These are phyloP conservation scores for Trinorchestia longiramus DNA, from an alignment of 1,140 invertebrate genomes.

Conservation along the genomic window DNA sequence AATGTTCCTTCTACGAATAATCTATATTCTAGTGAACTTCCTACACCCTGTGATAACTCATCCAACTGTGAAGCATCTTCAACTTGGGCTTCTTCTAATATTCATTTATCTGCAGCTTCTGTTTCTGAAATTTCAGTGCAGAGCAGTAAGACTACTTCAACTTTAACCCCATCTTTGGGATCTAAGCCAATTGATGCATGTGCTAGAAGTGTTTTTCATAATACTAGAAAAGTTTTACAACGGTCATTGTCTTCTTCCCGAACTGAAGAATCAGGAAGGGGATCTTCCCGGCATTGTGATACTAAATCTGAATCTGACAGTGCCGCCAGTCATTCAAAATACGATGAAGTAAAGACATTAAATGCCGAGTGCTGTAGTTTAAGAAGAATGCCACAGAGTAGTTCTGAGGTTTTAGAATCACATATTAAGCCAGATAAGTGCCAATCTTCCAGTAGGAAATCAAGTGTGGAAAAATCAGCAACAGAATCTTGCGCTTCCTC, in stretches of 20 bases:
- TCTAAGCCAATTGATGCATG: neutral
- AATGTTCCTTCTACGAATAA: slow-evolving; percentile 57
- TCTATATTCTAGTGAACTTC: slow-evolving; percentile 59
- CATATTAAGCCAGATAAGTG: slow-evolving; percentile 46
- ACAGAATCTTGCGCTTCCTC: slow-evolving; percentile 37
- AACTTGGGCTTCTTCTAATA: slow-evolving; percentile 54
- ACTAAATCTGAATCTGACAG: slow-evolving; percentile 21
- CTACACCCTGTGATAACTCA: slow-evolving; percentile 48
- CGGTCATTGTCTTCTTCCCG: neutral
- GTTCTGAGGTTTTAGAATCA: slow-evolving; percentile 44
- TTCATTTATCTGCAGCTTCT: neutral
- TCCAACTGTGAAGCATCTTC: slow-evolving; percentile 58
- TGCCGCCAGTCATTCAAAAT: neutral
- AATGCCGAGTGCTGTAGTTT: slow-evolving; percentile 43
- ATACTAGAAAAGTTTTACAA: neutral
- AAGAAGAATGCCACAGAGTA: slow-evolving; percentile 45
- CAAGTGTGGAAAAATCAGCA: slow-evolving; percentile 30
- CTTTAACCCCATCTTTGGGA: neutral
- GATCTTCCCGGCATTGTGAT: neutral
- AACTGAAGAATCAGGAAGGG: neutral
- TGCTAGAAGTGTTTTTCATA: neutral
- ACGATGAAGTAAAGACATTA: neutral
- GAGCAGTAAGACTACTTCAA: neutral
- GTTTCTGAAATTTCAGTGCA: slow-evolving; percentile 1
- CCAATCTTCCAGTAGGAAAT: slow-evolving; percentile 52